phyloP scores from a whole-genome alignment of 2,797 vertebrate species.

The Sebastes minor region DNA sequence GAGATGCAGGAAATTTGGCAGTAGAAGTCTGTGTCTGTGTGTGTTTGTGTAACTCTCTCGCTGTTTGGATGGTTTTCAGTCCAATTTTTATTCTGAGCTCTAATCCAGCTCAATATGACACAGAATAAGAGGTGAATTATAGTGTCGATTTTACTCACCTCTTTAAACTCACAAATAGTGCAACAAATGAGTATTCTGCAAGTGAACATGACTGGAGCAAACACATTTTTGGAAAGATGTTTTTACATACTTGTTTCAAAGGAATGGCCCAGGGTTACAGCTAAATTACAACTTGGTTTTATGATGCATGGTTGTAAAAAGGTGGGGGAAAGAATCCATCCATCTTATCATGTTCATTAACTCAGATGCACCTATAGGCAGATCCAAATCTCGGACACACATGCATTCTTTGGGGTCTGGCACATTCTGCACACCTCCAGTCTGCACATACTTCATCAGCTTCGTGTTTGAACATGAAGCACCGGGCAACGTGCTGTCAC shows the following conservation, averaged over 20 bases:
- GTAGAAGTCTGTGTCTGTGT: conserved; percentile 30
- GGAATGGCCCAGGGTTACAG: not conserved
- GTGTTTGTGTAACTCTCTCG: conserved; percentile 40
- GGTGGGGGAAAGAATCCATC: not conserved
- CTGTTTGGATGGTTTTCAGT: conserved; percentile 42
- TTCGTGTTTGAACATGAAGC: conserved; percentile 84
- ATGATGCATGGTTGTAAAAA: not conserved
- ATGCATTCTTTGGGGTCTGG: conserved; percentile 65
- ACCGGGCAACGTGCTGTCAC: conserved; percentile 69
- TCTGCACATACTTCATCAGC: conserved; percentile 68
- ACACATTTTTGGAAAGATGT: not conserved
- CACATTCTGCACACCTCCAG: conserved; percentile 61
- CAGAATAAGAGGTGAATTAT: not conserved
- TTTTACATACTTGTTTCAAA: not conserved
- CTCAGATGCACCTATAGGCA: conserved; percentile 48
- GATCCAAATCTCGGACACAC: conserved; percentile 56
- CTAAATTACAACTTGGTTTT: not conserved
- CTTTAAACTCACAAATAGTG: not conserved
- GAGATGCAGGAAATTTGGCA: conserved; percentile 26
- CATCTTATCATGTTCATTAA: conserved; percentile 32
- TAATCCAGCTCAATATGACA: conserved; percentile 19
- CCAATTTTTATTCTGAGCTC: conserved; percentile 20
- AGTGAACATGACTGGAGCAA: not conserved
- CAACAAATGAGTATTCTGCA: not conserved
- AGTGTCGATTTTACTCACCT: not conserved